Evolutionary conservation across 2,113 vertebrate species (phyloP).

Genomic region (Antennarius striatus): DNA sequence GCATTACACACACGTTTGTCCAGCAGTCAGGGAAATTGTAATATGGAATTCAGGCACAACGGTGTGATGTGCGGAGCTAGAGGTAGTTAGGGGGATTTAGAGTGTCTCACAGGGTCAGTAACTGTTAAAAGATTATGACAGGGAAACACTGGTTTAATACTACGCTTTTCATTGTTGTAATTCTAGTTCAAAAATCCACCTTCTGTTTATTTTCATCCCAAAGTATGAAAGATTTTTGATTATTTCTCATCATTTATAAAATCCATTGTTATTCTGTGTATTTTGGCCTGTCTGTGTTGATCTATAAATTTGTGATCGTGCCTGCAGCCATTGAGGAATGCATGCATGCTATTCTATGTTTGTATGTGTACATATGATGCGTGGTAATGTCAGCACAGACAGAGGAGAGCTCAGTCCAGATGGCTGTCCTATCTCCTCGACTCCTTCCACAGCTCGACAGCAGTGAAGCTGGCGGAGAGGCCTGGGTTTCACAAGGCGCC

Average conservation of each 20-base stretch:
- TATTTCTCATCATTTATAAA: no score
- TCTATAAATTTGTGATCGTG: no score
- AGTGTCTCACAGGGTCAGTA: no score
- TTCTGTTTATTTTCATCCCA: not conserved
- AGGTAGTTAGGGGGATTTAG: no score
- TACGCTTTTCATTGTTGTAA: not conserved
- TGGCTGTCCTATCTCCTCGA: slow-evolving; percentile 52
- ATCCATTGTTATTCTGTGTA: no score
- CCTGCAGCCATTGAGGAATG: no score
- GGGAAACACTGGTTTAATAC: no score
- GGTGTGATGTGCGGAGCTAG: not conserved
- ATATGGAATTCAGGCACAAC: no score
- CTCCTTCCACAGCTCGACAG: slow-evolving; percentile 48
- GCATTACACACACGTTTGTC: slow-evolving; percentile 14
- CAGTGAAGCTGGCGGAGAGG: slow-evolving; percentile 20
- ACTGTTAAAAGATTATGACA: no score
- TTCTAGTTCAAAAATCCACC: not conserved
- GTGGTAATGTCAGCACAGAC: slow-evolving; percentile 46
- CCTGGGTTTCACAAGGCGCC: slow-evolving; percentile 21
- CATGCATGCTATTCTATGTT: not conserved
- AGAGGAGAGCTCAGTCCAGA: slow-evolving; percentile 56
- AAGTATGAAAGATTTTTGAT: no score
- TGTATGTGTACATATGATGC: slow-evolving; percentile 11
- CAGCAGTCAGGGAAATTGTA: not conserved
- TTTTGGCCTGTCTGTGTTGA: no score